phyloP scores from a whole-genome alignment of 2,113 vertebrate species.

The Rattus rattus region DNA sequence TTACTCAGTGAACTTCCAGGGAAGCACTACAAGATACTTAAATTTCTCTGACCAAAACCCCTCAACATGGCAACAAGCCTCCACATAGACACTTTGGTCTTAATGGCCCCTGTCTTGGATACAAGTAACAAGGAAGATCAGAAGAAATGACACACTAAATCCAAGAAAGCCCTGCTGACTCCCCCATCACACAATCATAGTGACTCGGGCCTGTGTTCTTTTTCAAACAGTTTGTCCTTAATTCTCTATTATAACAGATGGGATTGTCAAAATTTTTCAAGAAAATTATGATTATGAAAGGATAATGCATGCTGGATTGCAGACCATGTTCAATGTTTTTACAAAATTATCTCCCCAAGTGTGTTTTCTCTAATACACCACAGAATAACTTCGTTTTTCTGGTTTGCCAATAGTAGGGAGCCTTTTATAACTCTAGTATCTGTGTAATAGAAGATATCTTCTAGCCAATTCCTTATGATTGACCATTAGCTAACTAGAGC shows the following conservation, averaged over 20 bases:
- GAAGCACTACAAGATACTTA: not conserved
- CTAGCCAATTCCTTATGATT: not conserved
- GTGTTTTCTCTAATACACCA: not conserved
- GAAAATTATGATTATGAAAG: constrained; percentile 9
- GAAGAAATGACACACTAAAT: constrained; percentile 46
- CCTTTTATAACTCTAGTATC: not conserved
- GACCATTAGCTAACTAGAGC: not conserved
- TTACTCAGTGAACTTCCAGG: constrained; percentile 26
- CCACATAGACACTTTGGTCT: not conserved
- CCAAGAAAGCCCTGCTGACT: constrained; percentile 11
- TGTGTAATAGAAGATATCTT: not conserved
- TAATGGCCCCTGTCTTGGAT: not conserved
- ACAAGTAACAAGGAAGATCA: constrained; percentile 16
- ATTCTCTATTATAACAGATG: constrained; percentile 19
- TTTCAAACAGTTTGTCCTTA: not conserved
- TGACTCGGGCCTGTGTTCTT: not conserved
- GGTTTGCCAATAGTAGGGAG: not conserved
- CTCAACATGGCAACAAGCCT: not conserved
- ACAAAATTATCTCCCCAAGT: constrained; percentile 33
- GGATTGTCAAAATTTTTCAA: not conserved
- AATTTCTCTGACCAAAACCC: not conserved
- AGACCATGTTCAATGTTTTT: not conserved
- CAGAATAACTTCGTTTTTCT: constrained; percentile 33
- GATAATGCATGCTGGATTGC: not conserved
- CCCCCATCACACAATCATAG: not conserved